Percentiles rank a stretch among this genome's conserved stretches.
Conservation (phyloP, 2,888 invertebrate species). For the Suillia variegata region DNA sequence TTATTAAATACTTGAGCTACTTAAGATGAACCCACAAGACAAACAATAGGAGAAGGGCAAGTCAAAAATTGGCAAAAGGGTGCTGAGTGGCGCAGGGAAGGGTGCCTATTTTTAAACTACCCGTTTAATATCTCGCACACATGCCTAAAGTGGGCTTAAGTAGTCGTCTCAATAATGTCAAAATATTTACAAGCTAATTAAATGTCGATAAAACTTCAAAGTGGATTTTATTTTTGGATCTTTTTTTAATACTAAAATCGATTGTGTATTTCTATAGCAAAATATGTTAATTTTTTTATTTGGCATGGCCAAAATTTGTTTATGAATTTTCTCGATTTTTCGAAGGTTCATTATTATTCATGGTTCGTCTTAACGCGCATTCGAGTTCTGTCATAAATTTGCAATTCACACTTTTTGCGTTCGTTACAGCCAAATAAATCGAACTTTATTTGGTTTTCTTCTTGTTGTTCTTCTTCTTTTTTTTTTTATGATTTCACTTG, state of each 20-base stretch:
- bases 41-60: no score
- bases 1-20: constrained; percentile 34
- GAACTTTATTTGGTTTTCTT: constrained; percentile 18
- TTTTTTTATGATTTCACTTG: no score
- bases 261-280: no score
- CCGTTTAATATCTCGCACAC: no score
- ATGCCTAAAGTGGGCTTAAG: constrained; percentile 4
- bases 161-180: constrained; percentile 8
- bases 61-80: constrained; percentile 7
- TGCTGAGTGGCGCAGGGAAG: neutral
- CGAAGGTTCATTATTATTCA: constrained; percentile 49
- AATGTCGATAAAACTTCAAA: constrained; percentile 6
- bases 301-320: neutral
- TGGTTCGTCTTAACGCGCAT: constrained; percentile 39
- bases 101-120: neutral
- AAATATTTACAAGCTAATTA: constrained; percentile 35
- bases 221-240: no score
- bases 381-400: constrained; percentile 41
- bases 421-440: constrained; percentile 5
- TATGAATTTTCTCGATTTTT: neutral
- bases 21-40: neutral
- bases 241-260: no score
- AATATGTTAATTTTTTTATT: no score
- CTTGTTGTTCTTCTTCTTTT: constrained; percentile 46
- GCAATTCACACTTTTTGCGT: constrained; percentile 51